Conservation (phyloP, 2,797 vertebrate species). For the Sebastes goodei region DNA sequence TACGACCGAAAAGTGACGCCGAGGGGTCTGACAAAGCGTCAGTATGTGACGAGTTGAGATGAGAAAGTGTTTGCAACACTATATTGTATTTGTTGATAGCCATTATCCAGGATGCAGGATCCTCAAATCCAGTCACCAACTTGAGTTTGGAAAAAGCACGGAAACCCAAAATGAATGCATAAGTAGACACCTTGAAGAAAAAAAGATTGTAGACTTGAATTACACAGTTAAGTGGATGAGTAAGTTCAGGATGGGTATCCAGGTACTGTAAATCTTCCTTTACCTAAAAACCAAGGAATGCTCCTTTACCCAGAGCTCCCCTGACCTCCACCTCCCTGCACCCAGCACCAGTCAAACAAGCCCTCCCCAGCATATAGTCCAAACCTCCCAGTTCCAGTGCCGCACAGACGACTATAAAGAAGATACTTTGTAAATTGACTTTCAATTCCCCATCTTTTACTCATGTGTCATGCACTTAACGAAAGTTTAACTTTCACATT, state of each 20-base stretch:
- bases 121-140: background rate
- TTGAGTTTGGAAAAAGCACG: background rate
- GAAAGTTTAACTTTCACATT: constrained; percentile 67
- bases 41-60: too few species aligned
- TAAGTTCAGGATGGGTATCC: constrained; percentile 44
- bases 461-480: constrained; percentile 63
- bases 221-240: background rate
- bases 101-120: background rate
- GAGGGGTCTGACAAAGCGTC: too few species aligned
- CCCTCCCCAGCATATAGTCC: background rate
- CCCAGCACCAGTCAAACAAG: constrained; percentile 48
- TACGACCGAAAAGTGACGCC: too few species aligned
- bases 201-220: background rate
- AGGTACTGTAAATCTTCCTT: constrained; percentile 46
- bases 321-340: background rate
- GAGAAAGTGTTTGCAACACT: too few species aligned
- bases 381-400: constrained; percentile 27
- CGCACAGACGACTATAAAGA: constrained; percentile 16
- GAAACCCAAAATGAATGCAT: background rate
- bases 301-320: constrained; percentile 29
- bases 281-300: constrained; percentile 50
- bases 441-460: constrained; percentile 47
- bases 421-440: constrained; percentile 46
- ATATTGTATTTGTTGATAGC: background rate
- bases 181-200: background rate